Percentiles rank a stretch among this genome's conserved stretches.
These are phyloP conservation scores for Agelastica alni DNA, from an alignment of 2,888 invertebrate genomes.

Conservation along the genomic window DNA sequence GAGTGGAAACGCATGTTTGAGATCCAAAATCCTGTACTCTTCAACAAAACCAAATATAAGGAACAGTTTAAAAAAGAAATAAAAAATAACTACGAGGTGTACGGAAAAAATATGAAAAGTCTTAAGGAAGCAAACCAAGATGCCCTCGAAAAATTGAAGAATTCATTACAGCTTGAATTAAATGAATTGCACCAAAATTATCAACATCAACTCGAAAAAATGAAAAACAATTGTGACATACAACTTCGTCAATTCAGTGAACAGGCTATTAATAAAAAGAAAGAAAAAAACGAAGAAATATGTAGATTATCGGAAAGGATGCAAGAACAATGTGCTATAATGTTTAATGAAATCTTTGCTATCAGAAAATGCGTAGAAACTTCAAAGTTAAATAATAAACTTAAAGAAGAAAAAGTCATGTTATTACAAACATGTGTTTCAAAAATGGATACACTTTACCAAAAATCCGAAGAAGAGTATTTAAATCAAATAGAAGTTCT, in stretches of 20 bases:
- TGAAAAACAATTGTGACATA: constrained; percentile 33
- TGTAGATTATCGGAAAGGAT: constrained; percentile 40
- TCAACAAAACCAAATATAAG: constrained; percentile 25
- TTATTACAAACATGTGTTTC: constrained; percentile 45
- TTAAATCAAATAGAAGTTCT: constrained; percentile 43
- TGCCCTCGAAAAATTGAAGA: constrained; percentile 28
- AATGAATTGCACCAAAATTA: too few relatives aligned
- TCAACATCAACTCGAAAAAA: constrained; percentile 34
- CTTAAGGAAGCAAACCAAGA: constrained; percentile 30
- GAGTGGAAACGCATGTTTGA: constrained; percentile 38
- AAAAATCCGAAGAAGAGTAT: constrained; percentile 46
- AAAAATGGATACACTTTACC: constrained; percentile 47
- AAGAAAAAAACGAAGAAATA: constrained; percentile 42
- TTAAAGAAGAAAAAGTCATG: constrained; percentile 38
- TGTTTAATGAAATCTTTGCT: constrained; percentile 39
- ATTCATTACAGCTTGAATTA: too few relatives aligned
- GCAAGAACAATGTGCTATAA: constrained; percentile 40
- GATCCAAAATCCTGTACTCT: too few relatives aligned
- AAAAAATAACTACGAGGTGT: constrained; percentile 17
- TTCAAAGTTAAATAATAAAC: constrained; percentile 11
- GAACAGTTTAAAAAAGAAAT: constrained; percentile 25
- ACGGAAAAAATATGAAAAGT: constrained; percentile 30
- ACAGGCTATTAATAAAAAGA: constrained; percentile 32
- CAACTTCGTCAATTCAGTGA: too few relatives aligned
- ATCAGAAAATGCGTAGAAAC: constrained; percentile 38